Evolutionary conservation across 2,888 invertebrate species (phyloP), one percentile per base, ranked within the genome.

Genomic region (Drosophila kanekoi): DNA sequence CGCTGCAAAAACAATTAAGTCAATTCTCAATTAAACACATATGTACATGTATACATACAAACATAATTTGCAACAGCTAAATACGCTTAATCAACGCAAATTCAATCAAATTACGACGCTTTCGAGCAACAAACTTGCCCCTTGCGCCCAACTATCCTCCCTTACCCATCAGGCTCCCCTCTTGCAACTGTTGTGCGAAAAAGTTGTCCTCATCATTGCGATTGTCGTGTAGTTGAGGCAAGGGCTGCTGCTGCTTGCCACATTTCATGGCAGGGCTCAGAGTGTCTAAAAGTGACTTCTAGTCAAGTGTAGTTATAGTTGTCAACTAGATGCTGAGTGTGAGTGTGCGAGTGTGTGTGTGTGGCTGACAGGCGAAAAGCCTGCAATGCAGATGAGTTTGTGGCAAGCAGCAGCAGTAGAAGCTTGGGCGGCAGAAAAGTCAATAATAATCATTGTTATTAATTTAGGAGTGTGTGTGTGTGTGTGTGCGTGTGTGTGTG

Each of bases 91-190:
- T 89, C 87, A 81, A 78, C 74, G 80, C 72, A 84, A 86, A 89
- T 84, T 85, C 80, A 89, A 86, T 86, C 80, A 87, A 89, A 87
- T 80, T 89, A 82, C 72, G 64, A 72, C 87, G 84, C 81, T 78
- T 72, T 80, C 76, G 72, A 66, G 78, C 75, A 63, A 54, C 66
- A 70, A 65, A 67, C 45, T 44, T 37, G 0, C 37, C 32, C 16
- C 18, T 8, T 8, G 10, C 28, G 1, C 11, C 14, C 20, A 8
- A 28, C 18, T 20, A 6, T 13, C 13, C 20, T 13, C 14, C 5
- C 9, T 8, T 4, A 10, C 10, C 44, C 23, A 14, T 23, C 28
- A 9, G 23, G 43, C 37, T 28, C 18, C 20, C 45, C 9, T 13
- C 16, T 51, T 37, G 48, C 61, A 68, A 45, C n/a, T n/a, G 23